These are phyloP conservation scores for Halocynthia aurantium DNA, from an alignment of 23 tunicate genomes.

Conservation along the genomic window DNA sequence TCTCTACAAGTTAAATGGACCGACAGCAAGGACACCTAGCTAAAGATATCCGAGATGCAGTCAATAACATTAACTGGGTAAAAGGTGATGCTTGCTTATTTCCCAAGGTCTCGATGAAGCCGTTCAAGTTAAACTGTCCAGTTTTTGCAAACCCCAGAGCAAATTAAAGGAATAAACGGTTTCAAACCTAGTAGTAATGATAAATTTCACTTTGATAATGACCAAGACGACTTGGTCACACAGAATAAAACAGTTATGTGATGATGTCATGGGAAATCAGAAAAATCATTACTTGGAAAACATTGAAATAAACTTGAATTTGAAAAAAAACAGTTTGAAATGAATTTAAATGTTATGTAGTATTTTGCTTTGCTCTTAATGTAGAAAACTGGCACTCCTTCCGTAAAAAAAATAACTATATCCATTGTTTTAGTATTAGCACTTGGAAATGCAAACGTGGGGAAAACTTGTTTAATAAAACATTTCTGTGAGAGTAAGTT, in stretches of 20 bases:
- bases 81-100: constrained; percentile 1
- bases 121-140: too few relatives aligned
- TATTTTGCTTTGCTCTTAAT: background rate
- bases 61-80: constrained; percentile 20
- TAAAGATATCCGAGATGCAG: constrained; percentile 16
- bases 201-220: too few relatives aligned
- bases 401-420: background rate
- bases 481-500: constrained; percentile 90
- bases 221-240: too few relatives aligned
- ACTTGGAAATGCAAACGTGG: constrained; percentile 61
- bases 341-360: background rate
- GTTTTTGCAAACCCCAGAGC: too few relatives aligned
- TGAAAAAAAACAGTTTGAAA: too few relatives aligned
- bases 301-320: too few relatives aligned
- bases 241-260: too few relatives aligned
- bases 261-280: too few relatives aligned
- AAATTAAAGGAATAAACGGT: too few relatives aligned
- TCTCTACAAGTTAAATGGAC: constrained; percentile 1
- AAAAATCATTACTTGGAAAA: too few relatives aligned
- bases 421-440: constrained; percentile 49
- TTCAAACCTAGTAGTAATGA: too few relatives aligned
- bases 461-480: constrained; percentile 83
- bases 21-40: constrained; percentile 26
- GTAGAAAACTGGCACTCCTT: background rate
- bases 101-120: too few relatives aligned